Base-by-base conservation (phyloP, 2,888 invertebrate genomes). In the Erynnis tages region DNA sequence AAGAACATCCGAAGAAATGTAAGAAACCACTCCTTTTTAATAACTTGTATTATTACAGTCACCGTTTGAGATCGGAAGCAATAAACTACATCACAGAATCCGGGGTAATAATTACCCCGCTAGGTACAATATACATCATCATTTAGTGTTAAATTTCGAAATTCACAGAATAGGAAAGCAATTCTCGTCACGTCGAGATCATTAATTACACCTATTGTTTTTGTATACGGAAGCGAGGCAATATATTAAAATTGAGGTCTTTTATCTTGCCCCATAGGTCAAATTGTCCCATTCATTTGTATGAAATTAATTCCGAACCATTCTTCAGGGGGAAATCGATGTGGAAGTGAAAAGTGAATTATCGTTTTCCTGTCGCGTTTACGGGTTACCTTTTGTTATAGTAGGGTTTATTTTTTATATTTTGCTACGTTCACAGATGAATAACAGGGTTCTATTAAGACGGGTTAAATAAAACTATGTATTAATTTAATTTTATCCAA, bases 281-380 rank as follows among this genome's bases (percentile, higher is more conserved):
- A 29, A 10, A 29, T 10, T 17, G 41, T 4, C n/a, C 32, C 21
- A 44, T 44, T 44, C n/a, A 17, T 32, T 44, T 19, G n/a, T 43
- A n/a, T n/a, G n/a, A n/a, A n/a, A n/a, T n/a, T n/a, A n/a, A n/a
- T 32, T 38, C 30, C 19, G 7, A 48, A 35, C 38, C 29, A 17
- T 46, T 38, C 38, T 38, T 25, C 21, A 7, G 7, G 25, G 6
- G 27, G 30, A 38, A 38, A 27, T 13, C 29, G 29, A 47, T 47
- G 17, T 21, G 27, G 29, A 30, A 21, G 34, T 35, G 35, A 46
- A 46, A 46, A 35, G 21, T 46, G 23, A 14, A 34, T 32, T 8
- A 14, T 2, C 11, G 23, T 13, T 8, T 16, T 34, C 25, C 45
- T 21, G 14, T 23, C 10, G 38, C 38, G 23, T 23, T 38, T 23